Percentiles rank a stretch among this genome's conserved stretches.
Evolutionary conservation across 1,140 invertebrate species (phyloP).

Genomic region (Drosophila hydei): DNA sequence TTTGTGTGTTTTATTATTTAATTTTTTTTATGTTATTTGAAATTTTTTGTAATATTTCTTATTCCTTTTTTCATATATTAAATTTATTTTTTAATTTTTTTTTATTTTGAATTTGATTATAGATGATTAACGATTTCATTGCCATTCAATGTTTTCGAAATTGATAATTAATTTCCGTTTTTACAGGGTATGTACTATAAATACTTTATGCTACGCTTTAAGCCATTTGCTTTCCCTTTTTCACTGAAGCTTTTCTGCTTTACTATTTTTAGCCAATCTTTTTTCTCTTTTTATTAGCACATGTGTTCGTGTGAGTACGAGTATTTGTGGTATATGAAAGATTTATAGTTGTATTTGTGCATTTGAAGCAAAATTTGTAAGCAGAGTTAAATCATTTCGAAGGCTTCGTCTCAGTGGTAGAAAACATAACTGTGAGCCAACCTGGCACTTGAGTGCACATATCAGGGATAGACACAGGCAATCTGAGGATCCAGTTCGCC

Average conservation of each 20-base stretch:
- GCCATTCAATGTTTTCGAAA: too few relatives aligned
- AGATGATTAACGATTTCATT: too few relatives aligned
- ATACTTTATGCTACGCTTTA: not conserved
- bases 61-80: too few relatives aligned
- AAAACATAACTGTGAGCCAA: constrained; percentile 16
- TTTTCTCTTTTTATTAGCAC: constrained; percentile 1
- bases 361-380: constrained; percentile 58
- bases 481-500: constrained; percentile 1
- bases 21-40: not conserved
- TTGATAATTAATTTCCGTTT: not conserved
- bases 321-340: not conserved
- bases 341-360: constrained; percentile 65
- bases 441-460: constrained; percentile 15
- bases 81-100: too few relatives aligned
- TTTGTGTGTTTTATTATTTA: not conserved
- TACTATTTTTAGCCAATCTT: constrained; percentile 41
- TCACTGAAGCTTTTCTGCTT: constrained; percentile 15
- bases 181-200: not conserved
- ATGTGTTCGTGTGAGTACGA: constrained; percentile 6
- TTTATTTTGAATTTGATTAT: too few relatives aligned
- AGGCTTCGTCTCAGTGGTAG: constrained; percentile 21
- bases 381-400: constrained; percentile 49
- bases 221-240: constrained; percentile 18
- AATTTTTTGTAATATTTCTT: not conserved
- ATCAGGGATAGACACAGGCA: constrained; percentile 26